Evolutionary conservation across 2,888 invertebrate genomes (phyloP), one percentile per base, ranked within the genome.

Genomic region (Tipula lateralis): DNA sequence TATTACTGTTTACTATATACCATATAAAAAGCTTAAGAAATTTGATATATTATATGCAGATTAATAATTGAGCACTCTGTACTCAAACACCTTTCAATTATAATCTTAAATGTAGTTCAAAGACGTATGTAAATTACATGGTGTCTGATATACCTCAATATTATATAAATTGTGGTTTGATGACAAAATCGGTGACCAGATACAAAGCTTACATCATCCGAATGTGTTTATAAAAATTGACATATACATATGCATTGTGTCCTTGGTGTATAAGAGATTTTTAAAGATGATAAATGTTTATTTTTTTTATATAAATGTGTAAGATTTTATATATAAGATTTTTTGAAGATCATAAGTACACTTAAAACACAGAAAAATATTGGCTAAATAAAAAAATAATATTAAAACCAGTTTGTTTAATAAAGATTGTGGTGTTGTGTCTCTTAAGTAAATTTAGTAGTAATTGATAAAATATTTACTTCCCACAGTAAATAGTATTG

Each of bases 21-120:
- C n/a, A n/a, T n/a, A n/a, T n/a, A n/a, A 44, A 44, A n/a, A 44
- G 36, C 44, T 44, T 24, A 66, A 66, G 66, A 66, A 66, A 66
- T 66, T 66, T 66, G 66, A 66, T 66, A 66, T 24, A 44, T n/a
- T 32, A 2, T 36, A 44, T 44, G 44, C 44, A 44, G 44, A n/a
- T 6, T n/a, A 5, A 44, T 44, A 44, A 44, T 44, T 44, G n/a
- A 44, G 16, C 16, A 32, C 44, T 9, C 16, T 16, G 1, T 5
- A 24, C 2, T 24, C 66, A 66, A 24, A 66, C 66, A 66, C 66
- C 66, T 24, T 66, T 24, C 13, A 66, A 44, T 24, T 24, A 9
- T 66, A 66, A 66, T 66, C 66, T 66, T 66, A 66, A 66, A 66
- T 24, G 66, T 66, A 66, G 66, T 66, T 66, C 66, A 66, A 66